Base-by-base conservation (phyloP, 37 sponge, comb jelly and placozoan species). In the Crambe crambe region DNA sequence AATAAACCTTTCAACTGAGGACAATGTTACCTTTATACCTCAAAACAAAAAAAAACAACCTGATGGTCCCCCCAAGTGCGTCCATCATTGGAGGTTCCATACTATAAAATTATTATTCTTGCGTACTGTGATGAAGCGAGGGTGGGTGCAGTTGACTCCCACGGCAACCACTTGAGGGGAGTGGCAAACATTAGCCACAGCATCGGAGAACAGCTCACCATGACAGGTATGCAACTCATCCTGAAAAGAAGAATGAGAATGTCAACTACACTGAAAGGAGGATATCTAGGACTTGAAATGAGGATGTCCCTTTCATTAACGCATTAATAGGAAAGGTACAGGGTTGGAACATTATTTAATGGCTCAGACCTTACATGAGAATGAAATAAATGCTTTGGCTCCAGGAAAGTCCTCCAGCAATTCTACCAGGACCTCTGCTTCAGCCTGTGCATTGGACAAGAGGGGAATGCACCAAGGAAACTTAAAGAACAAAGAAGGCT, bases 141-240 rank as follows among this genome's bases (percentile, higher is more conserved):
- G 95, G 23, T 89, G 44, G 1, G 92, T 68, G 42, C 95, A 95
- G 89, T 95, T 95, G 21, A 91, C 58, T 20, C 95, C 95, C 56
- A 95, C 86, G 3, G 83, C 92, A 0, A 85, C 58, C 3, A 95
- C 64, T 38, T 88, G 89, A 15, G 79, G 69, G 75, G 59, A 78
- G n/a, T 60, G 31, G 36, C 68, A 67, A 56, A 88, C 56, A 59
- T 43, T 37, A 6, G 26, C 56, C 40, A 85, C 80, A 4, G 85
- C 89, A 0, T 85, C 77, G 9, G 86, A 68, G 73, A 95, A 95
- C 27, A 32, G 27, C 35, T 95, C 95, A n/a, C 89, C 92, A 81
- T 90, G 83, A 76, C 87, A 86, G 9, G 83, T 86, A 21, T 93
- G 85, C 4, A 37, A 21, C 3, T 43, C 83, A 85, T 85, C 74